A percentile compares a stretch with the other conserved stretches of the same genome.
Evolutionary conservation across 2,888 invertebrate genomes (phyloP).

Genomic region (Ormyrus pomaceus): DNA sequence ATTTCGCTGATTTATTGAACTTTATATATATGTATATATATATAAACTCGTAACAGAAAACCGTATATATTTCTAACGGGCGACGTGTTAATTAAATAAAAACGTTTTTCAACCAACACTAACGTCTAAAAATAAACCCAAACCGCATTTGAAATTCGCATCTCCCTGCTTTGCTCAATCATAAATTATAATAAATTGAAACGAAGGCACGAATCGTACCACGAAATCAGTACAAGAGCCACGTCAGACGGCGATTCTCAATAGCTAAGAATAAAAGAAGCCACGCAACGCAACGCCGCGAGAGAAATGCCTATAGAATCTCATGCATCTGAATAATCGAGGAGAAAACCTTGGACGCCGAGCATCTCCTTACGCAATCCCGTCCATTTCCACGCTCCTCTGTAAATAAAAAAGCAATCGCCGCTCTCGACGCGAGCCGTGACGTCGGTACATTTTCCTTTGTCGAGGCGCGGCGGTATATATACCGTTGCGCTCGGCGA

Average conservation of each 20-base stretch:
- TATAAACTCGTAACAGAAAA: no score
- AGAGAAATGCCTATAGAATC: constrained; percentile 28
- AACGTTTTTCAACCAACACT: no score
- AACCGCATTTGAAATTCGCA: no score
- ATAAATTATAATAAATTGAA: no score
- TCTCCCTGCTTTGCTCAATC: no score
- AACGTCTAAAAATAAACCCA: no score
- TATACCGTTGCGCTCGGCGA: neutral
- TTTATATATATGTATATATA: no score
- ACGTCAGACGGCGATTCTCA: neutral
- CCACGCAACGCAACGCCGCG: neutral
- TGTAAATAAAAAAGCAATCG: constrained; percentile 3
- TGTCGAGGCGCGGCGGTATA: neutral
- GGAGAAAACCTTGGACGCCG: constrained; percentile 9
- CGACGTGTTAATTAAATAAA: no score
- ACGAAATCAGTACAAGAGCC: neutral
- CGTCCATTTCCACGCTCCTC: constrained; percentile 12
- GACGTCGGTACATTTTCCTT: neutral
- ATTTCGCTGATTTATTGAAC: no score
- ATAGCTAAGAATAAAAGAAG: neutral
- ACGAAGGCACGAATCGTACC: no score
- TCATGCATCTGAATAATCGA: neutral
- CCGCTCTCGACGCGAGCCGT: neutral
- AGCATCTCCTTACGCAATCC: constrained; percentile 4
- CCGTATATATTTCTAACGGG: no score